Percentiles rank a stretch among this genome's conserved stretches.
These are phyloP conservation scores for Callipepla squamata DNA, from an alignment of 2,113 vertebrate genomes.

Conservation along the genomic window DNA sequence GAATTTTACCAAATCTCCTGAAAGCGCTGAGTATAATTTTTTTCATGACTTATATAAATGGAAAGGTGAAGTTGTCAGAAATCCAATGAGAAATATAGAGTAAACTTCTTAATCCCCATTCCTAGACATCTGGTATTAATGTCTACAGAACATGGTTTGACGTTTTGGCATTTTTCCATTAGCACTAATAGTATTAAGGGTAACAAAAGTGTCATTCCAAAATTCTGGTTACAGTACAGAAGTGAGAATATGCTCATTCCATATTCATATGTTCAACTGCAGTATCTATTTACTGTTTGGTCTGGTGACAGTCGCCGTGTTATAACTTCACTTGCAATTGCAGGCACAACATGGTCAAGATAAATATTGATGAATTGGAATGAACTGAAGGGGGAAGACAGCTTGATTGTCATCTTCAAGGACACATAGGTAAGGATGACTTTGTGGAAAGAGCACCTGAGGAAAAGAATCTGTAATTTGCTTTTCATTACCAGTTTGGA, in stretches of 20 bases:
- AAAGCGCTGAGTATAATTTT: background rate
- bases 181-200: background rate
- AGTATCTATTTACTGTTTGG: constrained; percentile 44
- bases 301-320: constrained; percentile 35
- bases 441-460: background rate
- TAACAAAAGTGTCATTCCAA: constrained; percentile 39
- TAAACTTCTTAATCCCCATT: constrained; percentile 27
- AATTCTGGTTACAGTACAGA: background rate
- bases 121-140: constrained; percentile 15
- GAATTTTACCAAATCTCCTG: background rate
- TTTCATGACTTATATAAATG: background rate
- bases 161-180: constrained; percentile 49
- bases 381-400: background rate
- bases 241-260: background rate
- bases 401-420: background rate
- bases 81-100: background rate
- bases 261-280: background rate
- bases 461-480: background rate
- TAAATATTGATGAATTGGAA: constrained; percentile 68
- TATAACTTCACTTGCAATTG: background rate
- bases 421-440: background rate
- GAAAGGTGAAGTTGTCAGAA: background rate
- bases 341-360: constrained; percentile 16
- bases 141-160: constrained; percentile 41
- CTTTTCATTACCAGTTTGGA: background rate